Evolutionary conservation across 2,888 invertebrate genomes (phyloP).

Genomic region (Bruchidius siliquastri): DNA sequence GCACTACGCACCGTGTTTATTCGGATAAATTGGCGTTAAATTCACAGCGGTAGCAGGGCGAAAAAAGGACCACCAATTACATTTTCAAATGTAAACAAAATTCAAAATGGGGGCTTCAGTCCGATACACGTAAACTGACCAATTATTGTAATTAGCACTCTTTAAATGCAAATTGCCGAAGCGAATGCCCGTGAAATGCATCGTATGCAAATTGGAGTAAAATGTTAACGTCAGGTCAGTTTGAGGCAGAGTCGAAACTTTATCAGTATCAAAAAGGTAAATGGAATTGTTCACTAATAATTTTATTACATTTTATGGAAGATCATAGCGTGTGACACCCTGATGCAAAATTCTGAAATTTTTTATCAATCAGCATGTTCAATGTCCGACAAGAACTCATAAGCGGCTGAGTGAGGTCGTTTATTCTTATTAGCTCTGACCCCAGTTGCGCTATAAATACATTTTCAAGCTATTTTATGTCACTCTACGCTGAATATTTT

Average conservation of each 20-base stretch:
- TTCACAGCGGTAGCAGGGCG: not conserved
- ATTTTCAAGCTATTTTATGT: too few species aligned
- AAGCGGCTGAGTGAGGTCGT: too few species aligned
- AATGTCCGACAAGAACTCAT: too few species aligned
- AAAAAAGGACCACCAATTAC: not conserved
- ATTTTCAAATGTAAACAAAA: slow-evolving; percentile 4
- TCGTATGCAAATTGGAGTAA: slow-evolving; percentile 23
- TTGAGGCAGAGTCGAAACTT: not conserved
- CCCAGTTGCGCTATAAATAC: too few species aligned
- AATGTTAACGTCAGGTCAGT: slow-evolving; percentile 20
- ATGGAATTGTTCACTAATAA: too few species aligned
- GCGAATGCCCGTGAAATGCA: slow-evolving; percentile 17
- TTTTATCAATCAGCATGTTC: too few species aligned
- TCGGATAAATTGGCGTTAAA: not conserved
- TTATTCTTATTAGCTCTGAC: too few species aligned
- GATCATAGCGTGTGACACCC: too few species aligned
- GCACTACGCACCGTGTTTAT: not conserved
- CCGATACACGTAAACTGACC: slow-evolving; percentile 15
- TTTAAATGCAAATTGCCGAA: slow-evolving; percentile 23
- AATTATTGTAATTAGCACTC: slow-evolving; percentile 22
- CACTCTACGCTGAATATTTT: too few species aligned
- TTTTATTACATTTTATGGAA: too few species aligned
- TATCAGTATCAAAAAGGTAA: too few species aligned
- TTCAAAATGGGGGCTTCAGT: not conserved
- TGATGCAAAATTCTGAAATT: too few species aligned